Base-by-base conservation (phyloP, 2,888 invertebrate species). In the Drosophila trichaetosa region DNA sequence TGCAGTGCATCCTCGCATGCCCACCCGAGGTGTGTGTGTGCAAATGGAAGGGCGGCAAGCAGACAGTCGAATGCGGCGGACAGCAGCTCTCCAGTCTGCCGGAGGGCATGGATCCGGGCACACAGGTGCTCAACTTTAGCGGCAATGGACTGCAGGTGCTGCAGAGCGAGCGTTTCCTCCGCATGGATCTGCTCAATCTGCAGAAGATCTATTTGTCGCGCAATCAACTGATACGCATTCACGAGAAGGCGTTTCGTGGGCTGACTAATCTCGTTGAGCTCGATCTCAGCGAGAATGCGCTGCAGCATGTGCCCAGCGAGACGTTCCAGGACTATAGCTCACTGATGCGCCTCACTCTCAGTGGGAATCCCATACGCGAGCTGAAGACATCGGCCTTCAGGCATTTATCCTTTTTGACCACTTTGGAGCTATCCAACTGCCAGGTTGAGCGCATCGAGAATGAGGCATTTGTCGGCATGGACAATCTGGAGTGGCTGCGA, bases 21-120 rank as follows among this genome's bases (percentile, higher is more conserved):
- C 97, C 97, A 33, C 94, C 95, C 40, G 95, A 93, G 33, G 93
- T 95, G 79, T 98, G 98, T 93, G 94, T 95, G 67, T 98, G 98
- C 94, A 97, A 97, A 92, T 98, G 98, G 98, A 98, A 97, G 93
- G 96, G 96, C 91, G 98, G 98, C 56, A 98, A 98, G 91, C 96
- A 97, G 91, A 97, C 97, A 80, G 97, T 97, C 58, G 97, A 98
- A 93, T 98, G 98, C 93, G 95, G 96, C 58, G 96, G 96, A 75
- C 96, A 96, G 91, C 96, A 95, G 63, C 94, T 98, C 63, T 95
- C 96, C 77, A 94, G 95, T 16, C 95, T 98, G 68, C 98, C 98
- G 2, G 95, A 95, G 83, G 95, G 96, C 61, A 95, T 98, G 87
- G 96, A 97, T 91, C 95, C 96, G 31, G 96, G 96, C 89, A 98